These are phyloP conservation scores for Eugnorisma glareosa DNA, from an alignment of 2,888 invertebrate genomes.

Conservation along the genomic window DNA sequence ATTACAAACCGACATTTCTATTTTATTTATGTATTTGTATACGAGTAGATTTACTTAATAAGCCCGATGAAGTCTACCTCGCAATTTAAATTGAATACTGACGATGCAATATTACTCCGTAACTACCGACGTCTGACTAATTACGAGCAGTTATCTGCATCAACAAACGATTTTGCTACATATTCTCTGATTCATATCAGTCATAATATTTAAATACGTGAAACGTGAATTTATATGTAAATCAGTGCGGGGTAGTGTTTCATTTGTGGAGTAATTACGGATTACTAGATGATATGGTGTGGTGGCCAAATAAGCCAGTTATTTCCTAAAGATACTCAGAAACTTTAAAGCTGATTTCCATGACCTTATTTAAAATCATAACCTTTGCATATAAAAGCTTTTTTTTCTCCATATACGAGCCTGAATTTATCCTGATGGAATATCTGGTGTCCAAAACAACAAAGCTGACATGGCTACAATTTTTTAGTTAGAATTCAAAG, in stretches of 20 bases:
- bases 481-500: slow-evolving; percentile 42
- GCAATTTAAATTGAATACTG: slow-evolving; percentile 47
- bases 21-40: too few relatives aligned
- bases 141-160: slow-evolving; percentile 57
- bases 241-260: slow-evolving; percentile 36
- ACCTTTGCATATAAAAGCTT: background rate
- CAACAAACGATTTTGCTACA: slow-evolving; percentile 49
- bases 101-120: slow-evolving; percentile 30
- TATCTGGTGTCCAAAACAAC: slow-evolving; percentile 31
- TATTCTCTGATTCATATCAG: slow-evolving; percentile 56
- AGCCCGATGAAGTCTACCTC: slow-evolving; percentile 20
- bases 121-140: slow-evolving; percentile 51
- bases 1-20: too few relatives aligned
- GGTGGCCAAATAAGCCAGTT: background rate
- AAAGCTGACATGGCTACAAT: slow-evolving; percentile 29
- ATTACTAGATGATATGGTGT: slow-evolving; percentile 30
- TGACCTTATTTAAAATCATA: too few relatives aligned
- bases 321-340: background rate
- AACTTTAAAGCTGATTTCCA: background rate
- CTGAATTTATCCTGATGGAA: background rate
- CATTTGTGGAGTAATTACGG: slow-evolving; percentile 55
- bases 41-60: slow-evolving; percentile 28
- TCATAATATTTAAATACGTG: slow-evolving; percentile 51
- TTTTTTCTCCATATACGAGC: too few relatives aligned
- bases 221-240: slow-evolving; percentile 51